These are phyloP conservation scores for Microcebus ravelobensis DNA, from an alignment of 2,113 vertebrate genomes.

Conservation along the genomic window DNA sequence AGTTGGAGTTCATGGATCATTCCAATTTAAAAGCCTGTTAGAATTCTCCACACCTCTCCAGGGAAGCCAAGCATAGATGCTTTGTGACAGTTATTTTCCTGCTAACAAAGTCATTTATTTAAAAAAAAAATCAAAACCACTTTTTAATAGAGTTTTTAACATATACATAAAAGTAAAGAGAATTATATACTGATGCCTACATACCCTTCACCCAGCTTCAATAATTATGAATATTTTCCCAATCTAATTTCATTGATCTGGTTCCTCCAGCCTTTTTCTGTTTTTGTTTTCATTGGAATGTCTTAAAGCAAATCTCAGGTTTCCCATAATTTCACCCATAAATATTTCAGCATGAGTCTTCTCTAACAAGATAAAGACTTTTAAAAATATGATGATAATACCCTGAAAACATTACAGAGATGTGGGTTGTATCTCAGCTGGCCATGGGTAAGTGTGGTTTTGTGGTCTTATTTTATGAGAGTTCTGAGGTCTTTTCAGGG, in stretches of 20 bases:
- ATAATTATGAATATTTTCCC: not conserved
- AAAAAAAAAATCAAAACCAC: not conserved
- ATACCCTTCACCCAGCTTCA: not conserved
- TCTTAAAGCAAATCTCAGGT: conserved; percentile 42
- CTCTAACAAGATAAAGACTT: conserved; percentile 56
- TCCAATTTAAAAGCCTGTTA: not conserved
- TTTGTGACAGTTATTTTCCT: not conserved
- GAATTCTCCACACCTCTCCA: not conserved
- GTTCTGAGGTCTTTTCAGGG: conserved; percentile 55
- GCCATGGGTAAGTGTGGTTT: not conserved
- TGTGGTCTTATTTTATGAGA: not conserved
- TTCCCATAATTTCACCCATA: conserved; percentile 46
- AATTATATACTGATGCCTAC: not conserved
- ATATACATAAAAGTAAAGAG: not conserved
- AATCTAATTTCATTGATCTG: conserved; percentile 4
- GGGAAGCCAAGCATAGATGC: not conserved
- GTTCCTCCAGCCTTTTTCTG: not conserved
- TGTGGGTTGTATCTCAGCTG: not conserved
- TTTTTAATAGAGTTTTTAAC: conserved; percentile 23
- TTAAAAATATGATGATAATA: conserved; percentile 9
- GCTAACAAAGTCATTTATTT: conserved; percentile 1
- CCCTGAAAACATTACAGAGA: not conserved
- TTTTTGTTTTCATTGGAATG: conserved; percentile 54
- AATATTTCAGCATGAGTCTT: conserved; percentile 52
- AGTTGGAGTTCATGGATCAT: not conserved